Base-by-base conservation (phyloP, 1,140 invertebrate species). In the Homalodisca vitripennis region DNA sequence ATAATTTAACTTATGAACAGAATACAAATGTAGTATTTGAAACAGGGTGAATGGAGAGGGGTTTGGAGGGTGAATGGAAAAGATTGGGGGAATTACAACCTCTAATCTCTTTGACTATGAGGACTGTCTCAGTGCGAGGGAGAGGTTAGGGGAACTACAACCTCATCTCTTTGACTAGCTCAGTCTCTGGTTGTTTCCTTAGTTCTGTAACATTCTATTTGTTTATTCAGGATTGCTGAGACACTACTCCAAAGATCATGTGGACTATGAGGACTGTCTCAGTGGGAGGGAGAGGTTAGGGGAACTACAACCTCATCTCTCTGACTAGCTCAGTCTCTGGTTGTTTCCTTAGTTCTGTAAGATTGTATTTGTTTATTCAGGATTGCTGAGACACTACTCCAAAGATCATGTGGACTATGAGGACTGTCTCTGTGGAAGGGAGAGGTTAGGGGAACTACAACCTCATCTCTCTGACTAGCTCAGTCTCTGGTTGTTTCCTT, bases 331-430 rank as follows among this genome's bases (percentile, higher is more conserved):
- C 14, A 79, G 82, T 32, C 82, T 84, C 68, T 85, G 78, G 13
- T n/a, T n/a, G n/a, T n/a, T n/a, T n/a, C n/a, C n/a, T n/a, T n/a
- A n/a, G n/a, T n/a, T n/a, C n/a, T n/a, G n/a, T n/a, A n/a, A n/a
- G n/a, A n/a, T n/a, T n/a, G n/a, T n/a, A n/a, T n/a, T n/a, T n/a
- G n/a, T n/a, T n/a, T n/a, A n/a, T n/a, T n/a, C n/a, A n/a, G n/a
- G n/a, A n/a, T n/a, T n/a, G n/a, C n/a, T n/a, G n/a, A n/a, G n/a
- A n/a, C n/a, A n/a, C n/a, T n/a, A n/a, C n/a, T n/a, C n/a, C n/a
- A n/a, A n/a, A n/a, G n/a, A 88, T 75, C 90, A 94, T 77, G 84
- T 86, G 1, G 92, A 94, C 77, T 86, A 87, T 71, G 82, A 85
- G 48, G 89, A 93, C 74, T 92, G 91, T 77, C 81, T 88, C 70